These are phyloP conservation scores for Eptesicus fuscus DNA, from an alignment of 2,113 vertebrate genomes.

Conservation along the genomic window DNA sequence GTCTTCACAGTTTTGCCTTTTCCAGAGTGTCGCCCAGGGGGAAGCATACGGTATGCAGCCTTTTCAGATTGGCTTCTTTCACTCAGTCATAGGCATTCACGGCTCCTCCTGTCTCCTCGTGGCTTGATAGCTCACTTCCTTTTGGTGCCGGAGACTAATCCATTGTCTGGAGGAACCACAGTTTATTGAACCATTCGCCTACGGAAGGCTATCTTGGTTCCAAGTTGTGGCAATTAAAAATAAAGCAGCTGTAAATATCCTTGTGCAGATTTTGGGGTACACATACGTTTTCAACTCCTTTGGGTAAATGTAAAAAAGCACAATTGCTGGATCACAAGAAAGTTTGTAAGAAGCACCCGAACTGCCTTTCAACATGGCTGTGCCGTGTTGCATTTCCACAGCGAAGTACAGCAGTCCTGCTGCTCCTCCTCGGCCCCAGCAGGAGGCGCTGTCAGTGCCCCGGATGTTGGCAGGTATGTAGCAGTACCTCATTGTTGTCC, in stretches of 20 bases:
- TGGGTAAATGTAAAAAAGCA: background rate
- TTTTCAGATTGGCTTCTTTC: background rate
- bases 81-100: background rate
- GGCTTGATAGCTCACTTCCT: background rate
- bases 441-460: background rate
- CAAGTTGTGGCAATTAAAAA: background rate
- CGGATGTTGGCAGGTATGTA: background rate
- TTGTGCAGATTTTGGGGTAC: background rate
- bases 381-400: background rate
- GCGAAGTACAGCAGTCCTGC: background rate
- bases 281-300: background rate
- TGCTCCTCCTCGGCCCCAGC: background rate
- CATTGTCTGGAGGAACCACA: background rate
- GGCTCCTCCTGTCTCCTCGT: background rate
- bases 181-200: no score
- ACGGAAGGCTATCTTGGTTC: background rate
- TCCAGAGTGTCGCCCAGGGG: background rate
- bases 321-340: background rate
- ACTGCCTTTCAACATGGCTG: background rate
- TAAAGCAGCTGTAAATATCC: background rate
- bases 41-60: background rate
- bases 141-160: background rate
- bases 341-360: background rate
- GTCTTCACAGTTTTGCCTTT: background rate
- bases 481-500: background rate